Conservation (phyloP, 2,797 vertebrate species). For the Lateolabrax maculatus region DNA sequence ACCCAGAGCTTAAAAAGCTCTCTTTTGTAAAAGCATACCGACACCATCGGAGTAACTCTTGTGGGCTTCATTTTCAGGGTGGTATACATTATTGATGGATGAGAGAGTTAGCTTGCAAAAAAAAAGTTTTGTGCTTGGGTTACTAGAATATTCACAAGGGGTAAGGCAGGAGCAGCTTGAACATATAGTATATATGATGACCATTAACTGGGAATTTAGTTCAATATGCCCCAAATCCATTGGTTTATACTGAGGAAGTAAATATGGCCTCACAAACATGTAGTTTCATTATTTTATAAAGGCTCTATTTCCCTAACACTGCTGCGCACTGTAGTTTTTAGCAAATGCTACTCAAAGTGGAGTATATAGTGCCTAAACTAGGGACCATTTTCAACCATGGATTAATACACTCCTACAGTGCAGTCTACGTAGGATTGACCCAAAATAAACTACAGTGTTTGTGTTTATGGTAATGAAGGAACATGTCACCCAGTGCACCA, state of each 20-base stretch:
- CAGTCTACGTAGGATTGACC: not conserved
- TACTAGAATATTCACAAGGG: conserved; percentile 49
- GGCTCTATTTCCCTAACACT: not conserved
- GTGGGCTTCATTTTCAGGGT: conserved; percentile 55
- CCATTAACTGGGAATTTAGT: not conserved
- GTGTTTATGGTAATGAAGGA: not conserved
- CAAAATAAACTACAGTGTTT: not conserved
- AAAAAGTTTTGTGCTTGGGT: conserved; percentile 19
- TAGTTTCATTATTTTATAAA: not conserved
- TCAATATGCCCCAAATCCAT: not conserved
- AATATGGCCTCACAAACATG: not conserved
- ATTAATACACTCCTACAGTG: not conserved
- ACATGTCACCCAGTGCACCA: not conserved
- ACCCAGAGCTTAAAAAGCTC: conserved; percentile 33
- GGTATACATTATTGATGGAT: conserved; percentile 63
- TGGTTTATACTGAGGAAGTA: not conserved
- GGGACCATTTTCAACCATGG: not conserved
- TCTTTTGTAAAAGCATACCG: conserved; percentile 52
- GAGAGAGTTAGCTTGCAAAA: conserved; percentile 29
- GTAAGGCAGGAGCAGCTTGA: conserved; percentile 18
- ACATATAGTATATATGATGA: conserved; percentile 2
- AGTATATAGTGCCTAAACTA: not conserved
- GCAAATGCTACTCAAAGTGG: not conserved
- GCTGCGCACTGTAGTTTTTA: not conserved
- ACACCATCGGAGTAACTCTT: conserved; percentile 2